These are phyloP conservation scores for Apocheima hispidaria DNA, from an alignment of 2,888 invertebrate species.

Conservation along the genomic window DNA sequence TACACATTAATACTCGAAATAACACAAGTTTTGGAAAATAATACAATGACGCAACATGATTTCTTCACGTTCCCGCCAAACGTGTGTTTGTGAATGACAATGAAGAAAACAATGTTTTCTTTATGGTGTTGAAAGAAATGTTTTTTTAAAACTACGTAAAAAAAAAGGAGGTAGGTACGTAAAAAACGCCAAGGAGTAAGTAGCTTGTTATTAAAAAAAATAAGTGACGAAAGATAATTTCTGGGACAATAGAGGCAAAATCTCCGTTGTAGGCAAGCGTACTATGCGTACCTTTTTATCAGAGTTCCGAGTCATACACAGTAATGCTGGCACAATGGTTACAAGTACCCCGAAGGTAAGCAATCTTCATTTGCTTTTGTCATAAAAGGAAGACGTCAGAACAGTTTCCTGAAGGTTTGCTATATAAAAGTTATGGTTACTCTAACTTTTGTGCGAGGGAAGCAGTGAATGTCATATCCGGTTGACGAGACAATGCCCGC, in stretches of 20 bases:
- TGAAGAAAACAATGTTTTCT: too few relatives aligned
- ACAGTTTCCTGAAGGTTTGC: conserved; percentile 39
- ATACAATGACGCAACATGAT: too few relatives aligned
- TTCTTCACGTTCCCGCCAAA: too few relatives aligned
- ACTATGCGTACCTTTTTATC: conserved; percentile 12
- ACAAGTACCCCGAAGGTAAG: conserved; percentile 36
- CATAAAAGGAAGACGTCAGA: conserved; percentile 39
- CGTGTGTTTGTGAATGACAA: too few relatives aligned
- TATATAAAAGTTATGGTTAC: conserved; percentile 41
- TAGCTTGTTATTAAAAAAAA: background rate
- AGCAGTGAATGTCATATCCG: conserved; percentile 48
- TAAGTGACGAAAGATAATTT: too few relatives aligned
- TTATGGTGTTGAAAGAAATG: too few relatives aligned
- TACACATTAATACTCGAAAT: too few relatives aligned
- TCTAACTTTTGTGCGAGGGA: conserved; percentile 45
- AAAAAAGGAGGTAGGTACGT: too few relatives aligned
- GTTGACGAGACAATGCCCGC: conserved; percentile 48
- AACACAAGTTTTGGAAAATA: too few relatives aligned
- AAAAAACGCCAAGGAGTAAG: background rate
- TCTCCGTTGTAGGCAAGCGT: background rate
- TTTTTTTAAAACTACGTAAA: too few relatives aligned
- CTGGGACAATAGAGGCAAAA: background rate
- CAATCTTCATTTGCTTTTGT: conserved; percentile 39
- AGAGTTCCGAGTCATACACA: conserved; percentile 27
- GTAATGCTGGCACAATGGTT: conserved; percentile 23